Evolutionary conservation across 2,888 invertebrate genomes (phyloP), one percentile per base, ranked within the genome.

Genomic region (Auanema sp.): DNA sequence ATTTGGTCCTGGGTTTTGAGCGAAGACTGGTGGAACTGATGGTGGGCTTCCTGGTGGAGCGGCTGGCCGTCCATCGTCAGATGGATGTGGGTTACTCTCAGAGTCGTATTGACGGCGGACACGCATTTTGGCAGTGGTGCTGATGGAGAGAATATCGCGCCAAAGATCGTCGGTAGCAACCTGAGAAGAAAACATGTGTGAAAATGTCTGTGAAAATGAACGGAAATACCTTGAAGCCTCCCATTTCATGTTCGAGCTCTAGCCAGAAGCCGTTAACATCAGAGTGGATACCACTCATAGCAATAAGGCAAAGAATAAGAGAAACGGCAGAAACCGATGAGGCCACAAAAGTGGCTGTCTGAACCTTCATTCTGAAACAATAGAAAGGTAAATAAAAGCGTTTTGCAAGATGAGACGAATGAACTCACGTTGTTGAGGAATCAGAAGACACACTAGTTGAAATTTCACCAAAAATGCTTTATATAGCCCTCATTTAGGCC

Each of bases 221-320:
- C 47, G 21, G 47, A 21, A 47, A 47, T 33, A 72, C 75, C 63
- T 77, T 75, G 76, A 83, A 83, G 8, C 57, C 60, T 43, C 57
- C 71, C 67, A 83, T 83, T 64, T 83, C 83, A 14, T 68, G 44
- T 55, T 83, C 83, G 49, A 83, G 69, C 66, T 79, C 76, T 18
- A 58, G 65, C 77, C 78, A 79, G 65, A 80, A 77, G 41, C 68
- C 70, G 42, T 69, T 66, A 21, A 83, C 80, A 53, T 83, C 81
- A 14, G 70, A 65, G 72, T 79, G 81, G 68, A 83, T 82, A 63
- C 70, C 72, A 47, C 69, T 66, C 71, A 82, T 75, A 42, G 77
- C 72, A 55, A 78, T 52, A 24, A 83, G 73, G 60, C 79, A 81
- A 12, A 67, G 74, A 57, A 80, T 60, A 58, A 83, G 65, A 2